These are phyloP conservation scores for Cynocephalus volans DNA, from an alignment of 2,113 vertebrate species.

Conservation along the genomic window DNA sequence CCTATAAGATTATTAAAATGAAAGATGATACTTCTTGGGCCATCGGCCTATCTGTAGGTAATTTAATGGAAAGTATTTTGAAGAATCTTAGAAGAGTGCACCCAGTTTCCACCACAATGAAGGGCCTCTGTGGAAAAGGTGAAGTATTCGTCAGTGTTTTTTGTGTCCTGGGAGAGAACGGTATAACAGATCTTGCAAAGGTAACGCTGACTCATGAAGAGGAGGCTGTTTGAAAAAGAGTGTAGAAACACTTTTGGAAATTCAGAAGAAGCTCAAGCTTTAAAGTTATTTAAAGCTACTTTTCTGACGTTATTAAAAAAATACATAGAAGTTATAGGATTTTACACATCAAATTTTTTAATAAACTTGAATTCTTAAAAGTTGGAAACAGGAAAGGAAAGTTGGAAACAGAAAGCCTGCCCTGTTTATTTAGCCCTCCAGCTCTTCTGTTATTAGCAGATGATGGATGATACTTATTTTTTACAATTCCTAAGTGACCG, in stretches of 20 bases:
- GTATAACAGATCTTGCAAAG: constrained; percentile 92
- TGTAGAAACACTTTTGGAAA: constrained; percentile 93
- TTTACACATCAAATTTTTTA: constrained; percentile 83
- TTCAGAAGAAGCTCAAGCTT: constrained; percentile 94
- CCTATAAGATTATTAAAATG: constrained; percentile 94
- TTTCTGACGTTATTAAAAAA: constrained; percentile 31
- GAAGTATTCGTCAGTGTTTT: constrained; percentile 95
- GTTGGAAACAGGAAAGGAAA: constrained; percentile 71
- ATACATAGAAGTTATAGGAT: constrained; percentile 69
- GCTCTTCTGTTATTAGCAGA: neutral
- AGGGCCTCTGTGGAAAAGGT: constrained; percentile 93
- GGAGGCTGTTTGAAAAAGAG: constrained; percentile 92
- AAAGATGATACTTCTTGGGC: constrained; percentile 96
- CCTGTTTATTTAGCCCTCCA: neutral
- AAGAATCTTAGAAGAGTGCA: constrained; percentile 94
- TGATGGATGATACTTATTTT: neutral
- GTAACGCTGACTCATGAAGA: constrained; percentile 93
- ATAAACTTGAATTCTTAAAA: constrained; percentile 73
- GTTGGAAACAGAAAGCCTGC: neutral
- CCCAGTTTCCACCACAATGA: constrained; percentile 93
- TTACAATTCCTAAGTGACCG: neutral
- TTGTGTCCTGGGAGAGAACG: constrained; percentile 91
- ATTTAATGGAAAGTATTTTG: constrained; percentile 93
- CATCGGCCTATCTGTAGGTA: constrained; percentile 94
- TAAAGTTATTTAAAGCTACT: constrained; percentile 77